These are phyloP conservation scores for Gallinago solitaria DNA, from an alignment of 2,797 vertebrate species.

Conservation along the genomic window DNA sequence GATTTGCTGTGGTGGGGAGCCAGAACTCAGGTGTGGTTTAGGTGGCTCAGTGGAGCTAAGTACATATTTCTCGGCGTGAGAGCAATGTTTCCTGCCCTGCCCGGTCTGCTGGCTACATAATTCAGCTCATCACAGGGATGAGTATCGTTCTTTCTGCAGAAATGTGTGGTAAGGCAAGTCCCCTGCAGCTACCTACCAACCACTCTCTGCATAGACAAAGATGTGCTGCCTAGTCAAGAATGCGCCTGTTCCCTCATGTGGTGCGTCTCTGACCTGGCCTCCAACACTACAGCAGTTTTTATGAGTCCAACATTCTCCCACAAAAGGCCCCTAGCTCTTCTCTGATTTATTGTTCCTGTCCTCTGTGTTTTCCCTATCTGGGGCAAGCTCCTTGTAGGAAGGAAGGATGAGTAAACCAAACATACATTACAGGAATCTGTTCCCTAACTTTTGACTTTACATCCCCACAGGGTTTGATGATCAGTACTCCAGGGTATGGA, in stretches of 20 bases:
- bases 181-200: neutral
- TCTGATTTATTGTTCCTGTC: neutral
- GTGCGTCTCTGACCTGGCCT: neutral
- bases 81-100: neutral
- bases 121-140: neutral
- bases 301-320: rapidly evolving
- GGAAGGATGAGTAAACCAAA: neutral
- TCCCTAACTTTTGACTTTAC: neutral
- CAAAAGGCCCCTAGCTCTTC: neutral
- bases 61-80: neutral
- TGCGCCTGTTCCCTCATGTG: rapidly evolving
- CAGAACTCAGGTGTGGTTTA: neutral
- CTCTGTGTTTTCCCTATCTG: neutral
- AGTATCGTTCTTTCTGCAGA: neutral
- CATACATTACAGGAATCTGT: neutral
- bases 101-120: neutral
- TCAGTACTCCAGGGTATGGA: neutral
- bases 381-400: neutral
- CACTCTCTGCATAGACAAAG: neutral
- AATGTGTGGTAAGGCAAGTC: neutral
- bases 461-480: neutral
- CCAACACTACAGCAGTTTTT: neutral
- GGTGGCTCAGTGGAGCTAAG: neutral
- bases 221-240: neutral
- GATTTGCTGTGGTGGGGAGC: neutral